Evolutionary conservation across 1,140 invertebrate genomes (phyloP), one percentile per base, ranked within the genome.

Genomic region (Parasteatoda tepidariorum): DNA sequence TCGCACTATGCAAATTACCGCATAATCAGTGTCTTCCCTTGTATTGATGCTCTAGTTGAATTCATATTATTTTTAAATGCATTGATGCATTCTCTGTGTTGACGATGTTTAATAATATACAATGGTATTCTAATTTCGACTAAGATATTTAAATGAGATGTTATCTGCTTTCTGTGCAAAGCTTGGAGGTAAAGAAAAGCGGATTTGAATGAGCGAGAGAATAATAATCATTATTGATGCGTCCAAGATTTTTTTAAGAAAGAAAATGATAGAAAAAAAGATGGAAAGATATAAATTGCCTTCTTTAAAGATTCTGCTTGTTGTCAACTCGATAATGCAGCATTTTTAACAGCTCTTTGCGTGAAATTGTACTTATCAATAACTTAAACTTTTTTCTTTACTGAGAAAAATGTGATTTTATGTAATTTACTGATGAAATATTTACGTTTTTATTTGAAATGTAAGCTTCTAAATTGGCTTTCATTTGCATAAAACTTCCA

Each of bases 91-190:
- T 64, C 31, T 64, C 15, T 64, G 5, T 64, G 28, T 18, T 30
- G 11, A 2, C 11, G 26, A 13, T 64, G 26, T 9, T 30, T 24
- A 64, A 33, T 64, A 30, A 4, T 64, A 64, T 48, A 26, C 28
- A 64, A 64, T 33, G 11, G 24, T 30, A 31, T 64, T 64, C 61
- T 9, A 26, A 64, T 64, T 64, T 64, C 15, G 13, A 7, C 61
- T 15, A 30, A 64, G 28, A 30, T 64, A 64, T 64, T 64, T 64
- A 64, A 64, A 64, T 64, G 61, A 64, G 61, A 11, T 31, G 26
- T 31, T 30, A 31, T 64, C 30, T 64, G 61, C 28, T 24, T 11
- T 3, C 4, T 30, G n/a, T 30, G 24, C 26, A 18, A 24, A n/a
- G 11, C 31, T 31, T 2, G 9, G 24, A 28, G 11, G 28, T n/a